Evolutionary conservation across 2,113 vertebrate genomes (phyloP), one percentile per base, ranked within the genome.

Genomic region (Stictonetta naevosa): DNA sequence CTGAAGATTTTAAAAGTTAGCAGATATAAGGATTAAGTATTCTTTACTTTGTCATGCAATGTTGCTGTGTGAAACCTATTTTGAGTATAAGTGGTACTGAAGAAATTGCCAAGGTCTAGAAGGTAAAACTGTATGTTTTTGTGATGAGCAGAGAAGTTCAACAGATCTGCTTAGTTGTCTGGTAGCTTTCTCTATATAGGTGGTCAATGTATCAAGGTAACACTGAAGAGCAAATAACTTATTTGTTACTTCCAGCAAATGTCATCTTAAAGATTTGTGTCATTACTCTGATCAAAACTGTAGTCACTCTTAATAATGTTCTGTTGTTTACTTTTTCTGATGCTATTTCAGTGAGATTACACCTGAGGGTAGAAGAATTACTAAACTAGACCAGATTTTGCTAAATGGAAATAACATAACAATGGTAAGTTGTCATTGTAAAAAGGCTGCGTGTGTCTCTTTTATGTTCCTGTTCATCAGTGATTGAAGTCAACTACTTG

Each of bases 361-460:
- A 77, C 99, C 99, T 71, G 99, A 99, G 94, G 99, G 99, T 88
- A 98, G 99, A 95, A 98, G 99, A 94, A 99, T 99, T 94, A 99
- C 99, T 81, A 99, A 99, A 95, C 98, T 99, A 88, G 99, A 99
- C 97, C 99, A 99, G 97, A 99, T 99, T 96, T 98, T 99, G 75
- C 98, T 99, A 46, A 99, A 99, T 74, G 99, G 99, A 96, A 99
- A 99, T 90, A 99, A 99, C 97, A 99, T 99, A 98, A 99, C 99
- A 38, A 99, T 99, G 99, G 99, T 99, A 96, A 93, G 97, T 96
- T 11, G 6, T 74, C 5, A 0, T 11, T 60, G 46, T n/a, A 44
- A 52, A 72, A 29, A 83, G 33, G 14, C 76, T 80, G 55, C 6
- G 8, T 40, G 8, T 6, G 2, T 77, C 84, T 34, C 4, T 40